phyloP scores from a whole-genome alignment of 2,797 vertebrate species.

The Danio tinwini region DNA sequence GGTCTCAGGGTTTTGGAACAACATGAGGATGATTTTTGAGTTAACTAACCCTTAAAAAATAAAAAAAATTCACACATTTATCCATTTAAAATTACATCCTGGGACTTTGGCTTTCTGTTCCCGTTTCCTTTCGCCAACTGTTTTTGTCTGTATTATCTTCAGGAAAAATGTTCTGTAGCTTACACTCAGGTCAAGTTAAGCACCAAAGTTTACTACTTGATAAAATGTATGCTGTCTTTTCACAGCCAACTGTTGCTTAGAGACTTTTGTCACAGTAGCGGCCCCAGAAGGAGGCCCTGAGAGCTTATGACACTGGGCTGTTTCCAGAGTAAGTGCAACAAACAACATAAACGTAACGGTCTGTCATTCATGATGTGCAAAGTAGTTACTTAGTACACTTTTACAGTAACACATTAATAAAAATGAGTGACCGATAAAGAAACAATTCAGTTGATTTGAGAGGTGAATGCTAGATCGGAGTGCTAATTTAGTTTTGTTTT shows the following conservation, averaged over 20 bases:
- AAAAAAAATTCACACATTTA: no score
- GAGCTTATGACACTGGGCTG: not conserved
- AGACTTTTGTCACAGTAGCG: slow-evolving; percentile 20
- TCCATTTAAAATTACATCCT: not conserved
- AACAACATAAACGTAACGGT: not conserved
- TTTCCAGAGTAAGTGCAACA: not conserved
- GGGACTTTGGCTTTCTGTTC: not conserved
- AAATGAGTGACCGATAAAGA: slow-evolving; percentile 12
- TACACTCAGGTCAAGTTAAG: not conserved
- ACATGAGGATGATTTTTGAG: no score
- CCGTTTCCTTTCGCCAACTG: no score
- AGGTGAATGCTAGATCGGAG: not conserved
- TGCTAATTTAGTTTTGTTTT: not conserved
- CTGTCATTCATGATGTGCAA: not conserved
- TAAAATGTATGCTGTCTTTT: not conserved
- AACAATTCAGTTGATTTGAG: not conserved
- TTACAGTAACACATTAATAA: slow-evolving; percentile 3
- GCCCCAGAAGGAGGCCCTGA: slow-evolving; percentile 21
- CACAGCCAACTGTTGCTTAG: not conserved
- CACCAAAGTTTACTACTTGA: not conserved
- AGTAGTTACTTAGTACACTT: slow-evolving; percentile 13
- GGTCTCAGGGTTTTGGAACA: no score
- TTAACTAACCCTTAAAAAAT: no score
- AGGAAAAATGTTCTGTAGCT: no score
- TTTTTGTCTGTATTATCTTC: not conserved